Evolutionary conservation across 2,888 invertebrate species (phyloP).

Genomic region (Malthinus flaveolus): DNA sequence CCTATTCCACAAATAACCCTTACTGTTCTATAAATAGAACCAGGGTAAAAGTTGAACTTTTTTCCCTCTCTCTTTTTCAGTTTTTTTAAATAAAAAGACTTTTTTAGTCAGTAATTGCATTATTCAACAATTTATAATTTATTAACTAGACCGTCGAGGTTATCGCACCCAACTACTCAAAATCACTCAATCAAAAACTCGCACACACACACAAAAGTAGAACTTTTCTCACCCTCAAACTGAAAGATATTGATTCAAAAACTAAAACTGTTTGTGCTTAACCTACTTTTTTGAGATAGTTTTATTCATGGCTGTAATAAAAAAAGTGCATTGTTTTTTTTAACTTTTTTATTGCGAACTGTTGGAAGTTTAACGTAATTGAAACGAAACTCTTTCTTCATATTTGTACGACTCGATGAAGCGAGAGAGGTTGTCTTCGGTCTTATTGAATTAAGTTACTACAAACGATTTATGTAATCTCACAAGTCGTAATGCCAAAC

Average conservation of each 20-base stretch:
- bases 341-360: too few relatives aligned
- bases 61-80: neutral
- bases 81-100: neutral
- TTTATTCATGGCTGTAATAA: too few relatives aligned
- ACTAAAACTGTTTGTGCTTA: too few relatives aligned
- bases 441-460: too few relatives aligned
- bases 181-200: neutral
- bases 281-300: too few relatives aligned
- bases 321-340: too few relatives aligned
- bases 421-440: too few relatives aligned
- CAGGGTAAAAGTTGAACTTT: conserved; percentile 10
- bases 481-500: too few relatives aligned
- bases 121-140: conserved; percentile 33
- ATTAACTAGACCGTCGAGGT: conserved; percentile 34
- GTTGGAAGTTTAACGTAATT: too few relatives aligned
- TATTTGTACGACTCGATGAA: too few relatives aligned
- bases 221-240: conserved; percentile 11
- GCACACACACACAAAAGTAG: conserved; percentile 18
- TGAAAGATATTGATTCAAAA: neutral
- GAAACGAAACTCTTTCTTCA: too few relatives aligned
- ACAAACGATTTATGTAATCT: too few relatives aligned
- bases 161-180: conserved; percentile 27
- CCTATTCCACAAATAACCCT: conserved; percentile 38
- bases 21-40: conserved; percentile 34
- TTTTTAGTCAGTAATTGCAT: conserved; percentile 3